Evolutionary conservation across 2,113 vertebrate species (phyloP).

Genomic region (Pterocles burchelli): DNA sequence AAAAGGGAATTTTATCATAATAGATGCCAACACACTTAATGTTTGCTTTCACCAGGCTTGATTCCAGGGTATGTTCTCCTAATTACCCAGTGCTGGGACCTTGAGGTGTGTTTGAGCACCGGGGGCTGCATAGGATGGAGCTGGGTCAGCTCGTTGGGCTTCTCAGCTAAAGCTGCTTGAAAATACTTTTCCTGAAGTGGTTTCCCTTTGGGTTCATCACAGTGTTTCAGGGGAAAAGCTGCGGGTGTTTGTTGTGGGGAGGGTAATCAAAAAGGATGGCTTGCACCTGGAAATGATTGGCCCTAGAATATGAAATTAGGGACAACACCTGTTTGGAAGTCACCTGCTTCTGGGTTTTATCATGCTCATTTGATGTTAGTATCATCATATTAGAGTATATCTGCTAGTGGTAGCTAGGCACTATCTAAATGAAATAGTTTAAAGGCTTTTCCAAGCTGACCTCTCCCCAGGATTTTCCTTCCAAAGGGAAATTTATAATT

Average conservation of each 20-base stretch:
- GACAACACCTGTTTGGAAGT: neutral
- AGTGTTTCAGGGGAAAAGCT: neutral
- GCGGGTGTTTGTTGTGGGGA: neutral
- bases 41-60: neutral
- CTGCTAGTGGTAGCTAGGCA: neutral
- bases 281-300: neutral
- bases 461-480: fast-evolving
- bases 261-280: neutral
- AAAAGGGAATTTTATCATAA: neutral
- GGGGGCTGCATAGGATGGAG: neutral
- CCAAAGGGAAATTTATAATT: neutral
- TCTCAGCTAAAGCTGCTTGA: neutral
- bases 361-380: neutral
- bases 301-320: neutral
- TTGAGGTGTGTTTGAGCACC: neutral
- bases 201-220: neutral
- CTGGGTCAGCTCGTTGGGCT: neutral
- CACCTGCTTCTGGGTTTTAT: neutral
- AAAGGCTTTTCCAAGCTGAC: neutral
- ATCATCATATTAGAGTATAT: neutral
- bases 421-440: neutral
- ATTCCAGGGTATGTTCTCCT: neutral
- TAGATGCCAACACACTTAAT: neutral
- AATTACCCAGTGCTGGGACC: neutral
- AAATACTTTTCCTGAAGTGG: neutral